Percentiles rank a stretch among this genome's conserved stretches.
These are phyloP conservation scores for Anarrhichthys ocellatus DNA, from an alignment of 2,113 vertebrate genomes.

Conservation along the genomic window DNA sequence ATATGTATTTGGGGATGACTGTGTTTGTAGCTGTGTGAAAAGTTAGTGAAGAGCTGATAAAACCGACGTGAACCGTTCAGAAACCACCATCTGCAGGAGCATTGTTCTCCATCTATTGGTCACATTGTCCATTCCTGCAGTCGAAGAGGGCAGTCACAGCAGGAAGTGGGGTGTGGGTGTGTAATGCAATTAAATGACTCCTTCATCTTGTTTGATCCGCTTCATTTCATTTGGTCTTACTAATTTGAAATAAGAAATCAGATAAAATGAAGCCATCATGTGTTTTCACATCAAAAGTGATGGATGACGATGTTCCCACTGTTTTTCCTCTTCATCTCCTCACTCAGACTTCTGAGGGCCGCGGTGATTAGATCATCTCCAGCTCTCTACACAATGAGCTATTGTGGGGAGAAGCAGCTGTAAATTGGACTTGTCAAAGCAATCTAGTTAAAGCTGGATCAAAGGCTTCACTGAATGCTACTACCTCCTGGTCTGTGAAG, in stretches of 20 bases:
- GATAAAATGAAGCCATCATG: constrained; percentile 74
- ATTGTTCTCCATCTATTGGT: constrained; percentile 50
- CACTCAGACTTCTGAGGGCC: constrained; percentile 72
- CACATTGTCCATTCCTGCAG: constrained; percentile 48
- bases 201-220: constrained; percentile 71
- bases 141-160: constrained; percentile 28
- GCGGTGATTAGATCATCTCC: constrained; percentile 74
- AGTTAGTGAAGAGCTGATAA: constrained; percentile 23
- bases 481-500: constrained; percentile 51
- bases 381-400: constrained; percentile 71
- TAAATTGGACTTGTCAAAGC: constrained; percentile 67
- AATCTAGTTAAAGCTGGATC: constrained; percentile 68
- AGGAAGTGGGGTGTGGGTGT: constrained; percentile 63
- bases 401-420: constrained; percentile 62
- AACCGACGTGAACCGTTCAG: constrained; percentile 24
- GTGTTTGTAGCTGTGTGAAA: constrained; percentile 19
- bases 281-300: constrained; percentile 80
- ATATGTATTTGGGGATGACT: constrained; percentile 16
- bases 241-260: constrained; percentile 73
- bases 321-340: constrained; percentile 73
- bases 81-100: constrained; percentile 22
- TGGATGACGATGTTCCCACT: constrained; percentile 73
- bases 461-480: constrained; percentile 58
- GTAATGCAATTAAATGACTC: constrained; percentile 72
- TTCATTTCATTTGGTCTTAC: constrained; percentile 71